A percentile compares a stretch with the other conserved stretches of the same genome.
Conservation (phyloP, 2,888 invertebrate genomes). For the Agrypnus murinus region DNA sequence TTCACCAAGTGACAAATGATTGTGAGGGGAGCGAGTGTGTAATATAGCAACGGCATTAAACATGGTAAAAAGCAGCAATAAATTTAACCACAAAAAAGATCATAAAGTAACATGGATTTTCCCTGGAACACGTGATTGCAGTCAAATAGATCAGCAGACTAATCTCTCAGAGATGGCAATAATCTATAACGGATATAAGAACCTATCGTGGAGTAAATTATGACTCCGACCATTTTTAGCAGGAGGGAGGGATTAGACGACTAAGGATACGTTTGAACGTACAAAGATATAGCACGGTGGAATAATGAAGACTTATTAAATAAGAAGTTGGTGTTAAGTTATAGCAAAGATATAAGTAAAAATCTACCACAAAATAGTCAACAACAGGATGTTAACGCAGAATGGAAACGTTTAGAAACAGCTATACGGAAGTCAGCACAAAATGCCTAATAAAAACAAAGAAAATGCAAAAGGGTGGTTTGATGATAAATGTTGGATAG, state of each 20-base stretch:
- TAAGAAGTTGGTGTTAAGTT: neutral
- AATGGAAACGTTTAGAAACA: no score
- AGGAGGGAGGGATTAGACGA: neutral
- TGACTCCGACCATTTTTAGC: neutral
- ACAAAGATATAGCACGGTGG: no score
- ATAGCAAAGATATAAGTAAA: neutral
- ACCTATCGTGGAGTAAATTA: neutral
- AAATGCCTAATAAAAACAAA: no score
- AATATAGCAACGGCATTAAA: no score
- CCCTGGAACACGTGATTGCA: conserved; percentile 1
- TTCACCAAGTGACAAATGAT: neutral
- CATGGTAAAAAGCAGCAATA: neutral
- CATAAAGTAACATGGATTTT: conserved; percentile 5
- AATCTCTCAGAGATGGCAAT: neutral
- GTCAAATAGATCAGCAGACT: neutral
- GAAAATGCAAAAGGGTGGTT: no score
- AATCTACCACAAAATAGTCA: no score
- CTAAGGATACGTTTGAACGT: no score
- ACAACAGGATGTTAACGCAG: no score
- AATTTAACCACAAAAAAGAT: conserved; percentile 2
- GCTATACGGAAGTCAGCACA: no score
- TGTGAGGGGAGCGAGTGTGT: no score
- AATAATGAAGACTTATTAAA: neutral
- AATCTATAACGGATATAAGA: neutral
- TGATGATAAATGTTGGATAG: neutral